phyloP scores from a whole-genome alignment of 2,888 invertebrate species.

The Agrilus cyanescens region DNA sequence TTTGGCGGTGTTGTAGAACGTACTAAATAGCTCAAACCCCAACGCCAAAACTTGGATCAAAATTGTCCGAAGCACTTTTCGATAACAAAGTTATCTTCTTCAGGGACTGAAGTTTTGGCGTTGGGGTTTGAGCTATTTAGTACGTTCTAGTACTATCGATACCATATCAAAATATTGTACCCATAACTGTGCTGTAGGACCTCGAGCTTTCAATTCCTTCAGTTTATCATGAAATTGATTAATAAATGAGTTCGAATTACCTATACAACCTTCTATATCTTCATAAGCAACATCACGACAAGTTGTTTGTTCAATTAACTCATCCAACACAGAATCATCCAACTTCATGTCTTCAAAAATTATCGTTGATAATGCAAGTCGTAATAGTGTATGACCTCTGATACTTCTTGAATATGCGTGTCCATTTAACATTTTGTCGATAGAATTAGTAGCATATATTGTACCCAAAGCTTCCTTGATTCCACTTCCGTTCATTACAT shows the following conservation, averaged over 20 bases:
- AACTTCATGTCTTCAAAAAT: slow-evolving; percentile 22
- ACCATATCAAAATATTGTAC: slow-evolving; percentile 22
- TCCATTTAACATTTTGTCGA: slow-evolving; percentile 25
- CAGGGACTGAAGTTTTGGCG: too few species aligned
- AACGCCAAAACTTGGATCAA: too few species aligned
- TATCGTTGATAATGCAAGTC: slow-evolving; percentile 15
- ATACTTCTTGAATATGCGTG: slow-evolving; percentile 26
- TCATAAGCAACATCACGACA: slow-evolving; percentile 14
- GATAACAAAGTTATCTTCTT: too few species aligned
- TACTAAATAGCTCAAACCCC: too few species aligned
- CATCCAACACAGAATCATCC: slow-evolving; percentile 18
- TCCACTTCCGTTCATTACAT: slow-evolving; percentile 18
- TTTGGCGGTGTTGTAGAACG: too few species aligned
- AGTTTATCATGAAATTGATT: slow-evolving; percentile 15
- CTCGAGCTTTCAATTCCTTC: slow-evolving; percentile 18
- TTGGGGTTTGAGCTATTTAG: too few species aligned
- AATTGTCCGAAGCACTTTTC: too few species aligned
- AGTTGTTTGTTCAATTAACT: slow-evolving; percentile 16
- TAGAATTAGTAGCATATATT: slow-evolving; percentile 19
- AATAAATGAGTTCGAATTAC: slow-evolving; percentile 10
- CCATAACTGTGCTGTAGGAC: slow-evolving; percentile 25
- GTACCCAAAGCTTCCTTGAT: slow-evolving; percentile 16
- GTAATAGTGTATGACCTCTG: slow-evolving; percentile 24
- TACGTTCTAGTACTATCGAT: slow-evolving; percentile 9
- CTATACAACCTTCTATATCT: slow-evolving; percentile 11